Evolutionary conservation across 2,888 invertebrate species (phyloP).

Genomic region (Lepidochrysops patricia): DNA sequence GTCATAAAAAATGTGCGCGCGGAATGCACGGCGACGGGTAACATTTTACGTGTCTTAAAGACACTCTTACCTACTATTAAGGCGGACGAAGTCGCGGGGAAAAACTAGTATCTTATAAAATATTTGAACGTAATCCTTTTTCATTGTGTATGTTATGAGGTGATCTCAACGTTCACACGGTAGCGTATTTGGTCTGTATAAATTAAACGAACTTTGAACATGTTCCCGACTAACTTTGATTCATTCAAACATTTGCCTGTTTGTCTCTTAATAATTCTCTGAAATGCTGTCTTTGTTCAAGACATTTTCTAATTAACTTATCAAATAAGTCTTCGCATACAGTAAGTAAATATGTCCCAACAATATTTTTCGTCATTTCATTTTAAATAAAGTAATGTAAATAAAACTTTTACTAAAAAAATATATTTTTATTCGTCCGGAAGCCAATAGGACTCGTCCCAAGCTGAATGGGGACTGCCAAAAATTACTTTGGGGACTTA

Average conservation of each 20-base stretch:
- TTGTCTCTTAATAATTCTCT: slow-evolving; percentile 24
- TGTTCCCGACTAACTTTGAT: slow-evolving; percentile 29
- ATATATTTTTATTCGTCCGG: neutral
- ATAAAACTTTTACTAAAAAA: neutral
- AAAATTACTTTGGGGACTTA: slow-evolving; percentile 1
- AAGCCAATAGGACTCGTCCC: neutral
- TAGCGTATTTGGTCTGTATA: slow-evolving; percentile 35
- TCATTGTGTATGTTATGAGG: neutral
- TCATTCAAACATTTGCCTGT: slow-evolving; percentile 29
- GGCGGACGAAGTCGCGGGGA: too few relatives aligned
- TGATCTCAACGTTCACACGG: slow-evolving; percentile 18
- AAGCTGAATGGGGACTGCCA: neutral
- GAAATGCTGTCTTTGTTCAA: slow-evolving; percentile 18
- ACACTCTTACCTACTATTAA: too few relatives aligned
- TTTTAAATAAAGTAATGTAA: neutral
- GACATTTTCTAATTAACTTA: slow-evolving; percentile 13
- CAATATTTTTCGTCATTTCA: neutral
- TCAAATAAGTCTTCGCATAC: neutral
- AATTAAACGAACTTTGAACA: slow-evolving; percentile 31
- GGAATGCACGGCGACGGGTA: too few relatives aligned
- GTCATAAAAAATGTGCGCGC: too few relatives aligned
- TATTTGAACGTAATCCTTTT: neutral
- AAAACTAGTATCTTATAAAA: neutral
- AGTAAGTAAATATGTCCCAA: neutral
- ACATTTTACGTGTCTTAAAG: too few relatives aligned